Conservation (phyloP, 2,797 vertebrate species). For the Rhabdophis nuchalis region DNA sequence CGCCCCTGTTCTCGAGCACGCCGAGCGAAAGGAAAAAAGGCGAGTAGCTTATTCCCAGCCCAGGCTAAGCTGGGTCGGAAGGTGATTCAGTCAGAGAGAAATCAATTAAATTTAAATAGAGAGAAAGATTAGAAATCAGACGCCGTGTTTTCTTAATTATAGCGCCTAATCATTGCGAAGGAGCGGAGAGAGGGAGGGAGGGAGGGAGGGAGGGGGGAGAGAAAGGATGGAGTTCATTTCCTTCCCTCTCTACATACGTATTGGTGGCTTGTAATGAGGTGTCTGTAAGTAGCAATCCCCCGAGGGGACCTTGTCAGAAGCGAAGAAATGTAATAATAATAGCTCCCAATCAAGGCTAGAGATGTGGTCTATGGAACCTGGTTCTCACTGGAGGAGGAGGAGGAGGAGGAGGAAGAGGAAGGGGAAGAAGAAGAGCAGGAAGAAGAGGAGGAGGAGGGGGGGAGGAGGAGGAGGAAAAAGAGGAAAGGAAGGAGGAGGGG, state of each 20-base stretch:
- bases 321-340: background rate
- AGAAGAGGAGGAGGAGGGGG: no score
- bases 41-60: background rate
- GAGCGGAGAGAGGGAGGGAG: background rate
- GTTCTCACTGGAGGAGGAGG: background rate
- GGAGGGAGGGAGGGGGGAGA: background rate
- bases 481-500: no score
- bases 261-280: constrained; percentile 67
- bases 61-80: constrained; percentile 10
- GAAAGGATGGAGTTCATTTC: constrained; percentile 19
- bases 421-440: no score
- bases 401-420: background rate
- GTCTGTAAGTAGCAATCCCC: constrained; percentile 67
- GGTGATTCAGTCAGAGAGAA: constrained; percentile 55
- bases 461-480: no score
- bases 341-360: background rate
- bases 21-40: fast-evolving
- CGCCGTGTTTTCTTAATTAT: constrained; percentile 63
- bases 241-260: constrained; percentile 26
- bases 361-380: background rate
- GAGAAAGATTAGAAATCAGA: constrained; percentile 59
- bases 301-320: constrained; percentile 42
- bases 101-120: constrained; percentile 65
- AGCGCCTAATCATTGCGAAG: constrained; percentile 44
- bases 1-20: background rate